A percentile compares a stretch with the other conserved stretches of the same genome.
These are phyloP conservation scores for Scrobipalpa costella DNA, from an alignment of 2,888 invertebrate genomes.

Conservation along the genomic window DNA sequence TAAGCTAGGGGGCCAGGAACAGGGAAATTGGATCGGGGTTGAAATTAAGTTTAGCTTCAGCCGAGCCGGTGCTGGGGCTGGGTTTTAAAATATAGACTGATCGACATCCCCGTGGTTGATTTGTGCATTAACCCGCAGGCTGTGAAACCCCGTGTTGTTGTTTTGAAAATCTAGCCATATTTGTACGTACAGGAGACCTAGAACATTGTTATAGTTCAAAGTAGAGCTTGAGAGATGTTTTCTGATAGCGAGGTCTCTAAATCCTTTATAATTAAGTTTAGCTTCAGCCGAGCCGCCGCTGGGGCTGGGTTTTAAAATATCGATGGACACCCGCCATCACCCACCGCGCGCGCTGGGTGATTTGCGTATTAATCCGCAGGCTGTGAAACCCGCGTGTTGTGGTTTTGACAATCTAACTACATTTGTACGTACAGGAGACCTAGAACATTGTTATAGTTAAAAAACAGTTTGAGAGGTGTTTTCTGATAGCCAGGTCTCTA, in stretches of 20 bases:
- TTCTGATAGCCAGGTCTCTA: too few relatives aligned
- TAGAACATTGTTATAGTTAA: too few relatives aligned
- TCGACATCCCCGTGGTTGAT: conserved; percentile 12
- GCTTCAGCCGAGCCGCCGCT: conserved; percentile 36
- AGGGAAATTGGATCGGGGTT: conserved; percentile 62
- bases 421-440: background rate
- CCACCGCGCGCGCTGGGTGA: too few relatives aligned
- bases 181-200: too few relatives aligned
- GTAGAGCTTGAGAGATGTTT: too few relatives aligned
- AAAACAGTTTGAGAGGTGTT: too few relatives aligned
- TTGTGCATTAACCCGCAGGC: conserved; percentile 6
- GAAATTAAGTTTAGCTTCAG: conserved; percentile 59
- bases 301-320: conserved; percentile 45
- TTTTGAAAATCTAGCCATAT: conserved; percentile 3
- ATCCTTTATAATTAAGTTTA: conserved; percentile 69
- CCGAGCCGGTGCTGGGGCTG: conserved; percentile 37
- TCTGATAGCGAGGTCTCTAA: too few relatives aligned
- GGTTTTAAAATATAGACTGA: conserved; percentile 43
- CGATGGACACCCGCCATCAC: conserved; percentile 13
- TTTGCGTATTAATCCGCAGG: conserved; percentile 5
- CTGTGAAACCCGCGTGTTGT: background rate
- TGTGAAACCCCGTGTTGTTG: background rate
- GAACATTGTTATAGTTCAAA: too few relatives aligned
- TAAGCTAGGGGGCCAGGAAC: background rate
- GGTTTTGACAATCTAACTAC: conserved; percentile 8